Conservation (phyloP, 2,888 invertebrate species). For the Escarpia spicata region DNA sequence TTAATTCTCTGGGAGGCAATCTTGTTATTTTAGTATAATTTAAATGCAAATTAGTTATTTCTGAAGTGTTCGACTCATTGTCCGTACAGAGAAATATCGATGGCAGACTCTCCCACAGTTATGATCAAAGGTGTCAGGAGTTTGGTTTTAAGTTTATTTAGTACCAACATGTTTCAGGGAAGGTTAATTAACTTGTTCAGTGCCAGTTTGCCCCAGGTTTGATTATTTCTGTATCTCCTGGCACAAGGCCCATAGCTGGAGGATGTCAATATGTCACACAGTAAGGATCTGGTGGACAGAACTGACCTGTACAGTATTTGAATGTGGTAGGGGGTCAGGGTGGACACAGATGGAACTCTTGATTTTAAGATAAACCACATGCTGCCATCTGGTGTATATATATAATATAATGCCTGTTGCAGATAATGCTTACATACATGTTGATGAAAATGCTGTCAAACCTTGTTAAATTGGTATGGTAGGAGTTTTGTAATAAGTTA, state of each 20-base stretch:
- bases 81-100: background rate
- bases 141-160: background rate
- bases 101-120: background rate
- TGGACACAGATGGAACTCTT: background rate
- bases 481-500: too few relatives aligned
- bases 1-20: too few relatives aligned
- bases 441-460: too few relatives aligned
- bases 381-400: too few relatives aligned
- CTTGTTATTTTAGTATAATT: background rate
- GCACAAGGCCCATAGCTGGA: background rate
- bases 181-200: background rate
- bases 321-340: background rate
- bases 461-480: too few relatives aligned
- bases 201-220: conserved; percentile 9
- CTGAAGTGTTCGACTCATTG: background rate
- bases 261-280: too few relatives aligned
- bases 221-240: background rate
- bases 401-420: background rate
- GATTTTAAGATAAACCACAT: background rate
- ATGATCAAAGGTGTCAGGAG: background rate
- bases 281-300: background rate
- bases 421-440: background rate
- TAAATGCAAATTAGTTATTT: background rate
- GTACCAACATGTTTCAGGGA: background rate
- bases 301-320: background rate